phyloP scores from a whole-genome alignment of 2,888 invertebrate species.

The Hanleya hanleyi region DNA sequence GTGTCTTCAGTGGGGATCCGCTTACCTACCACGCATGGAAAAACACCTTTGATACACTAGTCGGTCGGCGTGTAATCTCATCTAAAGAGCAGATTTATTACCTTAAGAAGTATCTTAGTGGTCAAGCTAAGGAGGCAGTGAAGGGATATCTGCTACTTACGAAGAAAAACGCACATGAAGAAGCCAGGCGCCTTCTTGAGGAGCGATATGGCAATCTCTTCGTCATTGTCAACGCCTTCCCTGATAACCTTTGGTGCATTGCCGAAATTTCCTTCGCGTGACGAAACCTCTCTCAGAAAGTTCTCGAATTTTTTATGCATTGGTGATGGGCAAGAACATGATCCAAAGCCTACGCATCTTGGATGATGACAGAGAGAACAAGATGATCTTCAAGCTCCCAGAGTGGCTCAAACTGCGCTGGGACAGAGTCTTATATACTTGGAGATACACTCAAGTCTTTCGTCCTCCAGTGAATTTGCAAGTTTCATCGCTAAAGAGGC shows the following conservation, averaged over 20 bases:
- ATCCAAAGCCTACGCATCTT: constrained; percentile 18
- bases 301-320: no score
- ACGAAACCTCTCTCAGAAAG: no score
- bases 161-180: constrained; percentile 8
- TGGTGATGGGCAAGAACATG: constrained; percentile 19
- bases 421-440: constrained; percentile 31
- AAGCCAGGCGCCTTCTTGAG: constrained; percentile 22
- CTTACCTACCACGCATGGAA: constrained; percentile 21
- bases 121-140: constrained; percentile 22
- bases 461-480: no score
- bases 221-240: constrained; percentile 15
- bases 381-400: no score
- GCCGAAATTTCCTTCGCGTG: no score
- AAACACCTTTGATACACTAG: constrained; percentile 14
- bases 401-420: constrained; percentile 29
- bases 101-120: constrained; percentile 19
- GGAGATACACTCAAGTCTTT: no score
- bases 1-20: constrained; percentile 23
- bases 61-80: constrained; percentile 4
- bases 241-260: constrained; percentile 14
- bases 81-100: no score
- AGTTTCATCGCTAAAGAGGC: no score
- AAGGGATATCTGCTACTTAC: constrained; percentile 18
- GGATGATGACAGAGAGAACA: constrained; percentile 31
- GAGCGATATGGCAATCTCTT: constrained; percentile 21